Conservation (phyloP, 2,113 vertebrate species). For the Chionis minor region DNA sequence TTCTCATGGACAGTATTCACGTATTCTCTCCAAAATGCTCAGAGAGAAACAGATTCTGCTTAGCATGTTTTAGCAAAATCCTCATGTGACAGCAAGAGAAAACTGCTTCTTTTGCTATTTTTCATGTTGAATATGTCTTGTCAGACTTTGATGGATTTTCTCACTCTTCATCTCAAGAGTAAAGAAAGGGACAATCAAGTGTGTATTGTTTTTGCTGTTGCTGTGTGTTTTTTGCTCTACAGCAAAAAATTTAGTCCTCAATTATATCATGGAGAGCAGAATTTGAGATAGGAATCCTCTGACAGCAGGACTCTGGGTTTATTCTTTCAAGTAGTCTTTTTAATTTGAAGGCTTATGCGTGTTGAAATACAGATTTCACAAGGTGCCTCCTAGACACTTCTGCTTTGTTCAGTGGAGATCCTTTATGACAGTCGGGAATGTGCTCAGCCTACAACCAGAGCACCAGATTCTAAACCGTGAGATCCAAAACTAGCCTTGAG, state of each 20-base stretch:
- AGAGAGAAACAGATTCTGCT: background rate
- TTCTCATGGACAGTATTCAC: background rate
- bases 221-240: background rate
- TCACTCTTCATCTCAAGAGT: background rate
- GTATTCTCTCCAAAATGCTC: background rate
- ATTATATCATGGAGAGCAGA: background rate
- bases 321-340: background rate
- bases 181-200: background rate
- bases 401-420: background rate
- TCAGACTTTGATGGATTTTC: background rate
- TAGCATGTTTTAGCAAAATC: background rate
- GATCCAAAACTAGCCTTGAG: background rate
- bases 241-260: background rate
- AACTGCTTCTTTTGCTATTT: background rate
- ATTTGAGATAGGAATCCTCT: background rate
- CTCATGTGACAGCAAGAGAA: background rate
- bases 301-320: background rate
- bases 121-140: background rate
- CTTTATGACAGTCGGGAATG: background rate
- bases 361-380: background rate
- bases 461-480: background rate
- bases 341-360: background rate
- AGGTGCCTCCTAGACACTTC: background rate
- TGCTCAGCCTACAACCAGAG: background rate
- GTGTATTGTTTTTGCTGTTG: background rate